Evolutionary conservation across 2,797 vertebrate species (phyloP).

Genomic region (Enteromius radiatus): DNA sequence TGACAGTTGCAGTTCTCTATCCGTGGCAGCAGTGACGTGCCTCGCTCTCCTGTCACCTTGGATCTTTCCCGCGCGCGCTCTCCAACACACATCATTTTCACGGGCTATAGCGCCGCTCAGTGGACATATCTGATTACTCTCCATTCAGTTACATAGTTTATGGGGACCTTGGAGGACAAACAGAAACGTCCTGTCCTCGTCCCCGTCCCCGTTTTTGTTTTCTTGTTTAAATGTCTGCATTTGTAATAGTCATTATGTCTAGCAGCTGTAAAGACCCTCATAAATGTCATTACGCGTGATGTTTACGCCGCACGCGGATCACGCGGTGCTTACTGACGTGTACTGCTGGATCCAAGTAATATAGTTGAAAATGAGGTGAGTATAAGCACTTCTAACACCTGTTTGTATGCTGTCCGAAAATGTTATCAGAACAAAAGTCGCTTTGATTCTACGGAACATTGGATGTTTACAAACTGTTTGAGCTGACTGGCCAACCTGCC

Average conservation of each 20-base stretch:
- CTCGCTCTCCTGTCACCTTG: slow-evolving; percentile 5
- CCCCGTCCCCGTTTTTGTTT: not conserved
- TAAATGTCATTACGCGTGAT: not conserved
- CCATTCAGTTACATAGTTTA: not conserved
- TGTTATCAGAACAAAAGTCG: not conserved
- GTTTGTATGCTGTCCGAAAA: not conserved
- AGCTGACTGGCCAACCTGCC: not conserved
- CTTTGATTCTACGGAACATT: not conserved
- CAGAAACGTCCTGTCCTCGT: not conserved
- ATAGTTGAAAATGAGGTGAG: not conserved
- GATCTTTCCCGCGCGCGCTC: not conserved
- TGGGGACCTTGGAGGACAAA: not conserved
- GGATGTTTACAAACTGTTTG: not conserved
- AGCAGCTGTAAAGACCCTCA: too few relatives aligned
- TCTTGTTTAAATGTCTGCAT: not conserved
- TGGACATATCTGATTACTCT: slow-evolving; percentile 62
- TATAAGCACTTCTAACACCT: not conserved
- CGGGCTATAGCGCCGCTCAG: slow-evolving; percentile 82
- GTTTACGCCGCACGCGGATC: not conserved
- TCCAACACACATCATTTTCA: slow-evolving; percentile 39
- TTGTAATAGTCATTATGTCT: not conserved
- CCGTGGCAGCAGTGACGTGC: slow-evolving; percentile 7
- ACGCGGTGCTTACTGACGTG: not conserved
- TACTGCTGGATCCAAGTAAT: not conserved
- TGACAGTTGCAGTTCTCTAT: not conserved